Evolutionary conservation across 2,888 invertebrate genomes (phyloP), one percentile per base, ranked within the genome.

Genomic region (Tridacna crocea): DNA sequence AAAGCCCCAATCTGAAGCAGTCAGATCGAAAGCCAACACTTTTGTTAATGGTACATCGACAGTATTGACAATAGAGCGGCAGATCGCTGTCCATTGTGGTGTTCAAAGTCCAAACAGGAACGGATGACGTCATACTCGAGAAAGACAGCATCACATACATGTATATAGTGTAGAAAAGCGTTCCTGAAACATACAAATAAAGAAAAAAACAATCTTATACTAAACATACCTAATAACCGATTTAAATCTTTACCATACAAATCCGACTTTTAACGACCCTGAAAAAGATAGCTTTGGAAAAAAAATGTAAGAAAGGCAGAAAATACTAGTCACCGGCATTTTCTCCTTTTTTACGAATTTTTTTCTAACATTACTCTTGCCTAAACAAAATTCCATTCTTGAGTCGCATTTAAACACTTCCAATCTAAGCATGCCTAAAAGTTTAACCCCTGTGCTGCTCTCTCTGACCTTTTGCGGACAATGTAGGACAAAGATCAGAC

Each of bases 41-140:
- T 0, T 27, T 19, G 0, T 12, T 22, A 15, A 66, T 70, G n/a
- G 24, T 15, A 47, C 83, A 83, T 17, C 19, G 4, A 48, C 83
- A 83, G 19, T 47, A 80, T 46, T 48, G 55, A 17, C 83, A 80
- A 66, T 83, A 83, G 22, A 24, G 22, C 51, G 70, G 55, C 70
- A 27, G 76, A 68, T n/a, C 47, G 22, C 19, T 36, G 51, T 0
- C 17, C 13, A 24, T 24, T 15, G 72, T 70, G 12, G n/a, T 26
- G 63, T 74, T 74, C 13, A 61, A 47, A 13, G n/a, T 24, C 60
- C 61, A 17, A 8, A 74, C 36, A 22, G 19, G 17, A 1, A 74
- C 17, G 13, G 74, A 60, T 60, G 70, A 70, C 19, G 51, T 47
- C 13, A 36, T 17, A 24, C 11, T 51, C 61, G 24, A 1, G 4